Evolutionary conservation across 1,140 invertebrate genomes (phyloP).

Genomic region (Pararge aegeria): DNA sequence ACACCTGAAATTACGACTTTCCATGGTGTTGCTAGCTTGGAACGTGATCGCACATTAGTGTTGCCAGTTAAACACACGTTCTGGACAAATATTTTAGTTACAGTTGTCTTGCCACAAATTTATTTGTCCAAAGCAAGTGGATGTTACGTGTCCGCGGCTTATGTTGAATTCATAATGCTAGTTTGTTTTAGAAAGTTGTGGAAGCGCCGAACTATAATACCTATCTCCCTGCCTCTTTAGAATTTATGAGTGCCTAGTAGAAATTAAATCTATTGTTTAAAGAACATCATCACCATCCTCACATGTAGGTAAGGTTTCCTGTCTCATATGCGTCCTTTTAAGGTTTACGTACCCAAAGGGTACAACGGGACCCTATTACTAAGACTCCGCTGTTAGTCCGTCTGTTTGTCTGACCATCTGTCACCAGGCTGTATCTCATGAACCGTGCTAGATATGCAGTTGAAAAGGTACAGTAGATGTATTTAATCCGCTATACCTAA

Average conservation of each 20-base stretch:
- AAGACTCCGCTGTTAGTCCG: no score
- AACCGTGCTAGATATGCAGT: no score
- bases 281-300: no score
- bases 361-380: no score
- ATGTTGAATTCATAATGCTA: not conserved
- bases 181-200: conserved; percentile 9
- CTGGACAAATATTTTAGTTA: conserved; percentile 19
- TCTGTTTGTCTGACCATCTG: no score
- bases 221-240: not conserved
- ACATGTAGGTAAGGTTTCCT: no score
- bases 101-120: conserved; percentile 11
- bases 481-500: no score
- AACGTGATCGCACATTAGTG: conserved; percentile 60
- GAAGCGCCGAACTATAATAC: not conserved
- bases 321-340: no score
- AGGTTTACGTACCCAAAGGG: no score
- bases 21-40: conserved; percentile 35
- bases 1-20: conserved; percentile 32
- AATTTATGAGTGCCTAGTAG: no score
- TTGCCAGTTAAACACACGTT: conserved; percentile 51
- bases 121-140: conserved; percentile 9
- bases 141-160: conserved; percentile 2
- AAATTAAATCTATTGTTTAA: not conserved
- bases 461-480: no score
- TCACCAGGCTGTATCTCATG: no score